phyloP scores from a whole-genome alignment of 2,888 invertebrate species.

The Lymantria dispar region DNA sequence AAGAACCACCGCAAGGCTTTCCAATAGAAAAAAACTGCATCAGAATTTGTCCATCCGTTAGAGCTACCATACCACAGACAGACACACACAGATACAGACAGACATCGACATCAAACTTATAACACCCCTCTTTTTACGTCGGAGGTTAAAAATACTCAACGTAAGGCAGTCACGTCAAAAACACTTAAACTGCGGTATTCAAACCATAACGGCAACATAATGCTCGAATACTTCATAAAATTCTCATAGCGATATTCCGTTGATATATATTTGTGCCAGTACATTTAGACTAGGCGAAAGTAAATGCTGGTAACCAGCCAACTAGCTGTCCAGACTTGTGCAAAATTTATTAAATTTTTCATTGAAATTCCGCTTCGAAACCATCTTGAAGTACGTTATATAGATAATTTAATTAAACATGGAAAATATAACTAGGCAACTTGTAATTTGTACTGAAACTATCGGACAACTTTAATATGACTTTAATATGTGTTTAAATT shows the following conservation, averaged over 20 bases:
- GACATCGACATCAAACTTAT: no score
- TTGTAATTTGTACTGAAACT: background rate
- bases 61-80: no score
- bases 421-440: background rate
- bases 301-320: conserved; percentile 27
- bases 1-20: no score
- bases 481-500: no score
- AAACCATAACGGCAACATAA: background rate
- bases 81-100: no score
- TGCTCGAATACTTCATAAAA: background rate
- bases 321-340: conserved; percentile 12
- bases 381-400: background rate
- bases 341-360: conserved; percentile 10
- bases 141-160: no score
- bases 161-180: no score
- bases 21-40: no score
- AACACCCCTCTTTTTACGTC: no score
- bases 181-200: no score
- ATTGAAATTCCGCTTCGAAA: conserved; percentile 1
- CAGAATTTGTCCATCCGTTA: no score
- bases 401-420: background rate
- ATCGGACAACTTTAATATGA: background rate
- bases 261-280: conserved; percentile 4
- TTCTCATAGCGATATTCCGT: background rate
- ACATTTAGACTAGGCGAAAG: conserved; percentile 18